These are phyloP conservation scores for Caretta caretta DNA, from an alignment of 2,113 vertebrate genomes.

Conservation along the genomic window DNA sequence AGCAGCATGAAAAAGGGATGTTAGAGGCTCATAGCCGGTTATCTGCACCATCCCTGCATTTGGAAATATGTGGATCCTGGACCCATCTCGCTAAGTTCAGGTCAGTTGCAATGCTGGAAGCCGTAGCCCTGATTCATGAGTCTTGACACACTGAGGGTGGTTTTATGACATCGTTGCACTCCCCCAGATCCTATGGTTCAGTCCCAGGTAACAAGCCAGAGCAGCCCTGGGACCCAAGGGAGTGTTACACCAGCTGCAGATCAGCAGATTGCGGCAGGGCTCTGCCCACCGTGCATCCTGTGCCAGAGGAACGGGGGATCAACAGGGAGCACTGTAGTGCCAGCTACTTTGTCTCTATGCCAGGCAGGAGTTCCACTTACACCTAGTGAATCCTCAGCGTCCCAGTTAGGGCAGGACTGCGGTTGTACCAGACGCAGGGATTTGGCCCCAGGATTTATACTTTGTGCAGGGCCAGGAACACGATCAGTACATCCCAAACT, in stretches of 20 bases:
- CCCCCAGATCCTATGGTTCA: too few relatives aligned
- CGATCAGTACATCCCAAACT: fast-evolving
- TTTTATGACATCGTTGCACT: not conserved
- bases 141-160: not conserved
- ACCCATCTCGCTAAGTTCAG: not conserved
- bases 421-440: too few relatives aligned
- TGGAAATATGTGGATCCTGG: not conserved
- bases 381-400: not conserved
- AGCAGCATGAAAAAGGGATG: not conserved
- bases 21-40: not conserved
- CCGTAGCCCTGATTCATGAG: not conserved
- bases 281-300: too few relatives aligned
- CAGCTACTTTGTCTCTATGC: not conserved
- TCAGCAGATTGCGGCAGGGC: too few relatives aligned
- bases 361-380: not conserved
- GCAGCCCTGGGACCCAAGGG: too few relatives aligned
- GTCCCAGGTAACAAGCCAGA: too few relatives aligned
- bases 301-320: too few relatives aligned
- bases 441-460: not conserved
- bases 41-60: not conserved
- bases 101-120: not conserved
- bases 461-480: not conserved
- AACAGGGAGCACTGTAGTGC: fast-evolving
- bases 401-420: too few relatives aligned
- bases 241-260: too few relatives aligned